Base-by-base conservation (phyloP, 2,888 invertebrate genomes). In the Drosophila robusta region DNA sequence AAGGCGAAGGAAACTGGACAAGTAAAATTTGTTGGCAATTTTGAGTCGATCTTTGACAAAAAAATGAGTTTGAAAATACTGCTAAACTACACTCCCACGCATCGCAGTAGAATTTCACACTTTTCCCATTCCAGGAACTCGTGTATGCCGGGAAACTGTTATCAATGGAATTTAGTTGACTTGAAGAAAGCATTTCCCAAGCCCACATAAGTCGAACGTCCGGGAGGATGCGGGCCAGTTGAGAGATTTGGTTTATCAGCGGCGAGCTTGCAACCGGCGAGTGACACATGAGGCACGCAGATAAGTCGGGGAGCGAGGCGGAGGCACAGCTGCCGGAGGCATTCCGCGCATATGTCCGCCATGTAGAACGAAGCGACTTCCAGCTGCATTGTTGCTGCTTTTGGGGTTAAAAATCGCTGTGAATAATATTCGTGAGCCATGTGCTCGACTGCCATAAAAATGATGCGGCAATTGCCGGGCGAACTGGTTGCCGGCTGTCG, bases 321-420 rank as follows among this genome's bases (percentile, higher is more conserved):
- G 24, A n/a, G 60, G 26, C 42, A 52, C 73, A 74, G 73, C 78
- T 75, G 75, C 73, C 12, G 14, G 22, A 38, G 84, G 75, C 87
- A 85, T 88, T 88, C 89, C 80, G 62, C 72, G 85, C 89, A 88
- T 78, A 86, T 86, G 85, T 88, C 71, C 72, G 62, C 51, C 63
- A 71, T 66, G 51, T 46, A 51, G 60, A n/a, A n/a, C n/a, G 46
- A 50, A 50, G 39, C 42, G 54, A 58, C 61, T 71, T 61, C 56
- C 73, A 67, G 51, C 26, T 64, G 58, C 44, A 61, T 61, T 41
- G 50, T 63, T 54, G 26, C 29, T 36, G 11, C 65, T 61, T 65
- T 75, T 80, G 87, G 83, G 85, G 82, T 78, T 75, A 75, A 75
- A 67, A 67, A 61, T 47, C 51, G 34, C 41, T 55, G 45, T 49